Percentiles rank a stretch among this genome's conserved stretches.
Evolutionary conservation across 2,888 invertebrate genomes (phyloP).

Genomic region (Bedellia somnulentella): DNA sequence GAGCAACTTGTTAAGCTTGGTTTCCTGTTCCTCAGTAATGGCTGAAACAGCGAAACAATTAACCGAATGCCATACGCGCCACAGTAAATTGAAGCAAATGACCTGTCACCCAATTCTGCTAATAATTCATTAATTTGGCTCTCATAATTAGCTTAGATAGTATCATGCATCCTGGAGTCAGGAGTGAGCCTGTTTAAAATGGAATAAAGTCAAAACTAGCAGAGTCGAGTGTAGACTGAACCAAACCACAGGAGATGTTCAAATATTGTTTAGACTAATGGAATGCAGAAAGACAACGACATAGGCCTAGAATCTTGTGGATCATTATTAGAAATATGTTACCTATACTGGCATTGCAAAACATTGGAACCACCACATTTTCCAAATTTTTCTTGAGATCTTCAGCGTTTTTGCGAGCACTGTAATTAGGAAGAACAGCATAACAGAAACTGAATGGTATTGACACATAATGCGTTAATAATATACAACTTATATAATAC

Average conservation of each 20-base stretch:
- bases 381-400: constrained; percentile 92
- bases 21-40: constrained; percentile 84
- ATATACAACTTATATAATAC: neutral
- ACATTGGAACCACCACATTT: constrained; percentile 96
- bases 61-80: constrained; percentile 38
- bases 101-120: constrained; percentile 22
- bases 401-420: constrained; percentile 93
- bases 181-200: neutral
- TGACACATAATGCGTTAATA: neutral
- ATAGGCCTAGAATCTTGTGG: constrained; percentile 30
- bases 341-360: constrained; percentile 88
- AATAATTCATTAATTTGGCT: too few relatives aligned
- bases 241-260: constrained; percentile 33
- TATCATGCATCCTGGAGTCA: neutral
- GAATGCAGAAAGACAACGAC: constrained; percentile 43
- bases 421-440: constrained; percentile 66
- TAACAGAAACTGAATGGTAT: constrained; percentile 50
- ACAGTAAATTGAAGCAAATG: constrained; percentile 39
- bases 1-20: constrained; percentile 89
- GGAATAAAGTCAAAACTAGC: neutral
- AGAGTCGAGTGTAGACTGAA: constrained; percentile 16
- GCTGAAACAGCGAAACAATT: constrained; percentile 60
- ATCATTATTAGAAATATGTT: constrained; percentile 62
- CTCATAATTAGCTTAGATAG: neutral
- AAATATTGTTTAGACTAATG: constrained; percentile 26